phyloP scores from a whole-genome alignment of 2,113 vertebrate species.

The Coptodon rendalli region DNA sequence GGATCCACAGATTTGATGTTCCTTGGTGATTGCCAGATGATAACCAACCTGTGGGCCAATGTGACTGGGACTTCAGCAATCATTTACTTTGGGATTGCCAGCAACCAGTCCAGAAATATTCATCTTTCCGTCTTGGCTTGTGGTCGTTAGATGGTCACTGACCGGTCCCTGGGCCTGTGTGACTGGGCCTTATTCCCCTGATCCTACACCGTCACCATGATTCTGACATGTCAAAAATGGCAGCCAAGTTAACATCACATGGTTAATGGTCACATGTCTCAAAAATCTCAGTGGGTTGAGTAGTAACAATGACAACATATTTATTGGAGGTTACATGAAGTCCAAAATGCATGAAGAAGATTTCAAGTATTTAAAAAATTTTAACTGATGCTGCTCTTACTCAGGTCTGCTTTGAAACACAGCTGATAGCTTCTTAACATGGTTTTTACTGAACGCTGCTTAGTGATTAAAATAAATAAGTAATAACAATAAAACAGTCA shows the following conservation, averaged over 20 bases:
- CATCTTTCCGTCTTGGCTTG: fast-evolving
- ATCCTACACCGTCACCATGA: not conserved
- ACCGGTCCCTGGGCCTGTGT: not conserved
- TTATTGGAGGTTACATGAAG: not conserved
- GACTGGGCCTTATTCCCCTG: not conserved
- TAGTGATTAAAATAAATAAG: not conserved
- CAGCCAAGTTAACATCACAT: not conserved
- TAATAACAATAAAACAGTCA: not conserved
- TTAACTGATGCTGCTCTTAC: not conserved
- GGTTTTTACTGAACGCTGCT: not conserved
- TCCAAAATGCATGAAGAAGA: not conserved
- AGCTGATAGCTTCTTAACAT: not conserved
- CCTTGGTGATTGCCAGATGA: not conserved
- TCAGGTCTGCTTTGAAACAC: not conserved
- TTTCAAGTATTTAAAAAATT: not conserved
- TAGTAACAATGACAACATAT: not conserved
- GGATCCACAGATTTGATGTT: not conserved
- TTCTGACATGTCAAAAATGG: not conserved
- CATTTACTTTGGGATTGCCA: not conserved
- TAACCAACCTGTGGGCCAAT: not conserved
- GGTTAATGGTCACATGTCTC: not conserved
- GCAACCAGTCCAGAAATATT: not conserved
- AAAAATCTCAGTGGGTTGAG: not conserved
- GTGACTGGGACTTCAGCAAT: not conserved
- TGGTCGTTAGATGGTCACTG: not conserved